Conservation (phyloP, 2,113 vertebrate species). For the Xiphophorus maculatus region DNA sequence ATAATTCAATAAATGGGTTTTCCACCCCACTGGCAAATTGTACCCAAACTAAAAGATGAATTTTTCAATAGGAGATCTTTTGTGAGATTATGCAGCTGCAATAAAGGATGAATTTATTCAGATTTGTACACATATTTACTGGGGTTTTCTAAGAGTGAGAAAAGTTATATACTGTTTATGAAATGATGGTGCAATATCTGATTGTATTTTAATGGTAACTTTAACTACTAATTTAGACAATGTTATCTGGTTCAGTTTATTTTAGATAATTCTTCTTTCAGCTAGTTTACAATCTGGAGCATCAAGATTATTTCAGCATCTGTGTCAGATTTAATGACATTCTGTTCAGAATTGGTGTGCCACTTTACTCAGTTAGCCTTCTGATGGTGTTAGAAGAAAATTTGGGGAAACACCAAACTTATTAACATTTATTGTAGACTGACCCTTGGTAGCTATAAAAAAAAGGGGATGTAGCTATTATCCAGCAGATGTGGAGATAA, state of each 20-base stretch:
- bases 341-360: not conserved
- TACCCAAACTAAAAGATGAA: too few species aligned
- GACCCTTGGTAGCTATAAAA: not conserved
- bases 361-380: not conserved
- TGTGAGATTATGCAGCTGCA: too few species aligned
- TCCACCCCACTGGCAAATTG: too few species aligned
- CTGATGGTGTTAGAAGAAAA: not conserved
- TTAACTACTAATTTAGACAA: not conserved
- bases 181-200: too few species aligned
- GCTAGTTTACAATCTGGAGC: not conserved
- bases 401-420: not conserved
- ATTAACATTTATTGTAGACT: not conserved
- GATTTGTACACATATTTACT: too few species aligned
- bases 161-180: too few species aligned
- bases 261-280: not conserved
- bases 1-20: too few species aligned
- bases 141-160: too few species aligned
- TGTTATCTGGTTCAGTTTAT: not conserved
- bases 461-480: not conserved
- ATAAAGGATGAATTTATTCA: too few species aligned
- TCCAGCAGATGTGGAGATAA: not conserved
- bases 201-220: too few species aligned
- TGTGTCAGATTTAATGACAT: not conserved
- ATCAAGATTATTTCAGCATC: not conserved
- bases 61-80: too few species aligned